phyloP scores from a whole-genome alignment of 2,888 invertebrate species.

The Punctoribates punctum region DNA sequence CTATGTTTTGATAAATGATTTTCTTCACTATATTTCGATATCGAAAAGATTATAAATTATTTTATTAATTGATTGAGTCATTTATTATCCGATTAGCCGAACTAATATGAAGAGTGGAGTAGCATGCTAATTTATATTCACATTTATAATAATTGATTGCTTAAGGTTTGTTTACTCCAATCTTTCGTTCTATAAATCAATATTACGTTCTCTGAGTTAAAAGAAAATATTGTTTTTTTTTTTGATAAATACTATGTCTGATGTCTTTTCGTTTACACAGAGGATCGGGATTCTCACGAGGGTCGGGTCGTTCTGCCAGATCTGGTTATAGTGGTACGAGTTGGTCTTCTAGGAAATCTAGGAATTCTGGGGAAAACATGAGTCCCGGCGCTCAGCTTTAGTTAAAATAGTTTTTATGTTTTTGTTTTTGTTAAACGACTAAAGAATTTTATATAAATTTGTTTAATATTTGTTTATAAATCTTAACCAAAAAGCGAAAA shows the following conservation, averaged over 20 bases:
- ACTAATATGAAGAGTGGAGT: too few relatives aligned
- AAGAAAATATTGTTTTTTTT: background rate
- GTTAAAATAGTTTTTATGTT: slow-evolving; percentile 21
- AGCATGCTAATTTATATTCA: too few relatives aligned
- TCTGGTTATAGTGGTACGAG: slow-evolving; percentile 45
- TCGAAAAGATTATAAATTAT: too few relatives aligned
- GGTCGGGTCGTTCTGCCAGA: slow-evolving; percentile 45
- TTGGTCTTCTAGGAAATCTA: slow-evolving; percentile 47
- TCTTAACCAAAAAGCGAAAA: slow-evolving; percentile 17
- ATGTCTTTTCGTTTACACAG: background rate
- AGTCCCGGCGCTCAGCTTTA: slow-evolving; percentile 29
- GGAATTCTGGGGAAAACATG: slow-evolving; percentile 29
- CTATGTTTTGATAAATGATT: too few relatives aligned
- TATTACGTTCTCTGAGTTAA: background rate
- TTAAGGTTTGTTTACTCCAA: background rate
- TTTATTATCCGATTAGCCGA: too few relatives aligned
- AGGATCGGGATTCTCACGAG: slow-evolving; percentile 47
- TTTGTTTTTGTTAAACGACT: background rate
- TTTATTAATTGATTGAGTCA: too few relatives aligned
- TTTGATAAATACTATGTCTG: background rate
- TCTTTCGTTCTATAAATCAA: slow-evolving; percentile 24
- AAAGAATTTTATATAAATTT: background rate
- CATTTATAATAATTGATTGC: too few relatives aligned
- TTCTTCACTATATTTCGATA: too few relatives aligned
- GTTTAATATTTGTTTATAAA: background rate